These are phyloP conservation scores for Plebejus anna DNA, from an alignment of 2,888 invertebrate species.

Conservation along the genomic window DNA sequence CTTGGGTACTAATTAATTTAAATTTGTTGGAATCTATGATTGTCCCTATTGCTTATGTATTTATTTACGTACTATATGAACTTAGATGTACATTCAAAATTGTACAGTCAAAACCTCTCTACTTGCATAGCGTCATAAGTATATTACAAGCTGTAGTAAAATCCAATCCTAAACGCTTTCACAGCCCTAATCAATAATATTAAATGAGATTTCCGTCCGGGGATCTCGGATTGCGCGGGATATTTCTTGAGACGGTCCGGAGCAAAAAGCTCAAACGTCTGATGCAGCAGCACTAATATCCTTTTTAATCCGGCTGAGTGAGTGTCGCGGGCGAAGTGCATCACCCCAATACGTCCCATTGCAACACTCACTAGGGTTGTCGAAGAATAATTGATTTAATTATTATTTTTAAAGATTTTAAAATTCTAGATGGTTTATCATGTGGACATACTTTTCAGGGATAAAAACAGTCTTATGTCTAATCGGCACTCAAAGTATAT, in stretches of 20 bases:
- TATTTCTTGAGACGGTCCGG: not conserved
- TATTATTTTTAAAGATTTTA: not conserved
- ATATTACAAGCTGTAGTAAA: too few relatives aligned
- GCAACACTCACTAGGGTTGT: conserved; percentile 10
- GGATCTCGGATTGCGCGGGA: not conserved
- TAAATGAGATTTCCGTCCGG: not conserved
- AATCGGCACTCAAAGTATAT: too few relatives aligned
- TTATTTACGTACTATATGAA: too few relatives aligned
- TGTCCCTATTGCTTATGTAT: too few relatives aligned
- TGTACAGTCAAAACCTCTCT: too few relatives aligned
- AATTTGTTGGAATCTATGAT: too few relatives aligned
- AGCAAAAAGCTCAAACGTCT: conserved; percentile 8
- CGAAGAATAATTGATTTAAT: not conserved
- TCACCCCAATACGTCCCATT: conserved; percentile 5
- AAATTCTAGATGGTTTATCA: too few relatives aligned
- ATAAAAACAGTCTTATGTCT: too few relatives aligned
- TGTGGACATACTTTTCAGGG: too few relatives aligned
- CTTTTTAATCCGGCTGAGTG: conserved; percentile 21
- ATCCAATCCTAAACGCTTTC: not conserved
- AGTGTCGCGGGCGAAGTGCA: conserved; percentile 1
- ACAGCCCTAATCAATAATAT: not conserved
- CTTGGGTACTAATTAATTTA: too few relatives aligned
- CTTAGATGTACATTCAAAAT: too few relatives aligned
- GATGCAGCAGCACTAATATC: conserved; percentile 13
- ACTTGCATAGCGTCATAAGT: too few relatives aligned